A percentile compares a stretch with the other conserved stretches of the same genome.
phyloP scores from a whole-genome alignment of 2,888 invertebrate genomes.

The Ctena decussata region DNA sequence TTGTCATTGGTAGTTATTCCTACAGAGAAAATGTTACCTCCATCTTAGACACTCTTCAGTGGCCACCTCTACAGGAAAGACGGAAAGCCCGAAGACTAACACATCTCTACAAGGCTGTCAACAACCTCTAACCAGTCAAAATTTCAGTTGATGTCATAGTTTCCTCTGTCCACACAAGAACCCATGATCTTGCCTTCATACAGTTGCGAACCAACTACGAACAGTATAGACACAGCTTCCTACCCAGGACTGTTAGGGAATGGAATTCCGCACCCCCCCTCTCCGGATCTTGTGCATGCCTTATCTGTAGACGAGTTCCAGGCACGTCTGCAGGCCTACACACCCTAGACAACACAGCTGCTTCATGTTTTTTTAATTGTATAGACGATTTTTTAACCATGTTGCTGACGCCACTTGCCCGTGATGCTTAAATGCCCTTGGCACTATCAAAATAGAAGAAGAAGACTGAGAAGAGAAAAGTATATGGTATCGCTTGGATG shows the following conservation, averaged over 20 bases:
- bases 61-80: neutral
- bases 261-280: too few relatives aligned
- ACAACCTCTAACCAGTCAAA: neutral
- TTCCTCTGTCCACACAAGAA: neutral
- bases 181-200: neutral
- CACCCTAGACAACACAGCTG: too few relatives aligned
- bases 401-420: too few relatives aligned
- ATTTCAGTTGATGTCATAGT: neutral
- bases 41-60: constrained; percentile 3
- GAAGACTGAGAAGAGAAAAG: too few relatives aligned
- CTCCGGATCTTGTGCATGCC: too few relatives aligned
- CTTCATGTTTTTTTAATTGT: too few relatives aligned
- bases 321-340: too few relatives aligned
- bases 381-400: too few relatives aligned
- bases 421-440: too few relatives aligned
- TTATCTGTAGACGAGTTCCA: too few relatives aligned
- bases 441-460: too few relatives aligned
- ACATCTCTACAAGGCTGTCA: neutral
- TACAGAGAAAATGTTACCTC: constrained; percentile 30
- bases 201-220: neutral
- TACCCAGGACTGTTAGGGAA: constrained; percentile 15
- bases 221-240: constrained; percentile 22
- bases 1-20: constrained; percentile 15
- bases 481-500: too few relatives aligned
- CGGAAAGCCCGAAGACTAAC: neutral